Conservation (phyloP, 2,797 vertebrate species). For the Malacoctenus gilli region DNA sequence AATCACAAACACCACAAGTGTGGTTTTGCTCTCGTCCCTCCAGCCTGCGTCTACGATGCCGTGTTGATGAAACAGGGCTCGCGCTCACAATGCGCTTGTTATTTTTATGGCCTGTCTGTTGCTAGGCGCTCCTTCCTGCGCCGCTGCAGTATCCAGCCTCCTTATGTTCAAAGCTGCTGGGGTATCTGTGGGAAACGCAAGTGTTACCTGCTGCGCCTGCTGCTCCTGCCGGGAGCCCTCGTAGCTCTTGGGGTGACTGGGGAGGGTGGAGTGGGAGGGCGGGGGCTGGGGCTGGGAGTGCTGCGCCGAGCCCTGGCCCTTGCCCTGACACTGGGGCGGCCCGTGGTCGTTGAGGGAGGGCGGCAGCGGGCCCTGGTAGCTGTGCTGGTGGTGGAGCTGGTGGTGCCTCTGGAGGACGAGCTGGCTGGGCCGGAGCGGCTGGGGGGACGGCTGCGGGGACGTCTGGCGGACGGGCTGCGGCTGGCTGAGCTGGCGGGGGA, state of each 20-base stretch:
- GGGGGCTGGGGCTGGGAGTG: slow-evolving; percentile 52
- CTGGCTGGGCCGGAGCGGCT: slow-evolving; percentile 67
- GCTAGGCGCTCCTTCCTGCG: slow-evolving; percentile 9
- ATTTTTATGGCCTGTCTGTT: slow-evolving; percentile 18
- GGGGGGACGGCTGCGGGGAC: slow-evolving; percentile 71
- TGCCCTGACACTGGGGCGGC: slow-evolving; percentile 35
- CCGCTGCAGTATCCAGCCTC: slow-evolving; percentile 1
- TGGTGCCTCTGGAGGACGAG: slow-evolving; percentile 77
- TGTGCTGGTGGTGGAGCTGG: slow-evolving; percentile 80
- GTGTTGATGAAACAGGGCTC: neutral
- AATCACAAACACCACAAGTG: no score
- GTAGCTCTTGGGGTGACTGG: slow-evolving; percentile 61
- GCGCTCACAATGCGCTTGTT: neutral
- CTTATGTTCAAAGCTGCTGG: no score
- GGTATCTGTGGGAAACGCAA: neutral
- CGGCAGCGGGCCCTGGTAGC: slow-evolving; percentile 76
- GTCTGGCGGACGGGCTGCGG: slow-evolving; percentile 73
- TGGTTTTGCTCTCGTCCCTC: no score
- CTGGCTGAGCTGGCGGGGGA: slow-evolving; percentile 78
- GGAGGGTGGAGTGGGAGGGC: slow-evolving; percentile 60
- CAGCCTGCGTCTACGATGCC: no score
- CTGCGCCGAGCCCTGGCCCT: slow-evolving; percentile 7
- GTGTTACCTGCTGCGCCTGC: slow-evolving; percentile 64
- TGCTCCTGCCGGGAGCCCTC: slow-evolving; percentile 60
- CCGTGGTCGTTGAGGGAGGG: slow-evolving; percentile 59